These are phyloP conservation scores for Chionodraco myersi DNA, from an alignment of 2,113 vertebrate species.

Conservation along the genomic window DNA sequence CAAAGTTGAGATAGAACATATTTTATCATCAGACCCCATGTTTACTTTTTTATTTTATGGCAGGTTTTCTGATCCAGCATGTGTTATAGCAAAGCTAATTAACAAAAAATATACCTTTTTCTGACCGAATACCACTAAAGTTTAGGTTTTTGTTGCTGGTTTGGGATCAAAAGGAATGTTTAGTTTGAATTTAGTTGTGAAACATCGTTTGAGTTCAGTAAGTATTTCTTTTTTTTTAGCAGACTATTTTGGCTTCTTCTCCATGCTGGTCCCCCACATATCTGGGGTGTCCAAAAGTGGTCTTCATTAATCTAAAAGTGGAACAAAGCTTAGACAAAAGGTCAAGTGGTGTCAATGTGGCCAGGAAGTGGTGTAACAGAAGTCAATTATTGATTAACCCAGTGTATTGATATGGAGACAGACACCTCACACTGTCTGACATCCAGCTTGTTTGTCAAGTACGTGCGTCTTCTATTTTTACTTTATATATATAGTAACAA, in stretches of 20 bases:
- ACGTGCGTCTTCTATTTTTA: not conserved
- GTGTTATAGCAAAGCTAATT: not conserved
- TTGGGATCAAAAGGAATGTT: too few relatives aligned
- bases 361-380: conserved; percentile 21
- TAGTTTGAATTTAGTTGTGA: too few relatives aligned
- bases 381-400: conserved; percentile 56
- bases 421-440: conserved; percentile 25
- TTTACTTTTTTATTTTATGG: conserved; percentile 4
- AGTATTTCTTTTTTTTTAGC: too few relatives aligned
- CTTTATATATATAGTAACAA: too few relatives aligned
- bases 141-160: too few relatives aligned
- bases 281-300: not conserved
- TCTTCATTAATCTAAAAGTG: conserved; percentile 25
- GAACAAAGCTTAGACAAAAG: conserved; percentile 28
- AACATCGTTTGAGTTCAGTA: too few relatives aligned
- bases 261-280: not conserved
- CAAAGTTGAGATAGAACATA: not conserved
- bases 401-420: conserved; percentile 36
- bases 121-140: too few relatives aligned
- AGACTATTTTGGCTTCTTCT: not conserved
- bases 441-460: not conserved
- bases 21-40: conserved; percentile 14
- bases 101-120: too few relatives aligned
- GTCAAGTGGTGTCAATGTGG: conserved; percentile 53
- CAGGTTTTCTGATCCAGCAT: conserved; percentile 10